phyloP scores from a whole-genome alignment of 2,797 vertebrate species.

The Sciurus vulgaris region DNA sequence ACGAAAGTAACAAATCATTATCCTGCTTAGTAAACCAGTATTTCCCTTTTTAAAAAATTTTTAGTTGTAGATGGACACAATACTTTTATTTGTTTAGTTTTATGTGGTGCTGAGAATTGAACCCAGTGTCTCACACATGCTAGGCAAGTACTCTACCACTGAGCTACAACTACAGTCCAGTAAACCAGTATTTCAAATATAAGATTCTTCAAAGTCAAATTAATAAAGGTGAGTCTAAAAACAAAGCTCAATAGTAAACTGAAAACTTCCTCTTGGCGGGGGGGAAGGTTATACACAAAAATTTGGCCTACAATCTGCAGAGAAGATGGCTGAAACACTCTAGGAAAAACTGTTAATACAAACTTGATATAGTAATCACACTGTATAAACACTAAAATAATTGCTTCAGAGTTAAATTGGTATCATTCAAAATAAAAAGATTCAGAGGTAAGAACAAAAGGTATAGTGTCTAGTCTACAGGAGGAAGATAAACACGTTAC shows the following conservation, averaged over 20 bases:
- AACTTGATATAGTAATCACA: background rate
- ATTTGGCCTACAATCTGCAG: background rate
- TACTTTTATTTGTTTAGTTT: too few relatives aligned
- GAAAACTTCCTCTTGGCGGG: constrained; percentile 39
- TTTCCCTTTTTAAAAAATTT: background rate
- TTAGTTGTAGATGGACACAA: too few relatives aligned
- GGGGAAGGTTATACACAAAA: background rate
- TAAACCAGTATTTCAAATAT: constrained; percentile 15
- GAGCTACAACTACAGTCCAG: too few relatives aligned
- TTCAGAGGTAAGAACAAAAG: background rate
- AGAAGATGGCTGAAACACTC: background rate
- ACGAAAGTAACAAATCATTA: background rate
- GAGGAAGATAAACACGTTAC: background rate
- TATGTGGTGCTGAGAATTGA: too few relatives aligned
- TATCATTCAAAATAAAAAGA: background rate
- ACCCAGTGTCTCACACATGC: too few relatives aligned
- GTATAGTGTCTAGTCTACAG: background rate
- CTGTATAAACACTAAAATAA: background rate
- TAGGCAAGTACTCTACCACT: too few relatives aligned
- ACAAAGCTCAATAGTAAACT: constrained; percentile 32
- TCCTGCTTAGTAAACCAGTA: background rate
- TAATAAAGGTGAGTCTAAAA: constrained; percentile 31
- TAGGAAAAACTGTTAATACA: background rate
- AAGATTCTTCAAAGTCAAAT: constrained; percentile 65
- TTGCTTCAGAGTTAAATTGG: background rate